A percentile compares a stretch with the other conserved stretches of the same genome.
Conservation (phyloP, 2,797 vertebrate genomes). For the Aeoliscus strigatus region DNA sequence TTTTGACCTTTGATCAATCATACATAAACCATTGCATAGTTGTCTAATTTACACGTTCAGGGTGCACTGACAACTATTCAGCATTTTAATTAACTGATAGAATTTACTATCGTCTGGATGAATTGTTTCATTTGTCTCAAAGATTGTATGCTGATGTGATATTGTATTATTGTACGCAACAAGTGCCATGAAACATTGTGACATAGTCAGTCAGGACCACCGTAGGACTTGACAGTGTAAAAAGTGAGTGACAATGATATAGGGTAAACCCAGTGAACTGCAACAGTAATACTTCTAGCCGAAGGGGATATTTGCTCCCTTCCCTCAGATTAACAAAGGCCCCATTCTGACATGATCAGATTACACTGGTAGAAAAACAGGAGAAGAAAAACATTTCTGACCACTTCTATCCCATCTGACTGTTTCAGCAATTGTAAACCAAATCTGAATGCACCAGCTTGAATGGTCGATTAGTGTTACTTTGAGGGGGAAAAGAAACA, state of each 20-base stretch:
- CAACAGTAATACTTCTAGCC: slow-evolving; percentile 52
- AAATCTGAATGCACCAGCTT: slow-evolving; percentile 14
- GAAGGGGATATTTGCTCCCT: slow-evolving; percentile 40
- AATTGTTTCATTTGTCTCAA: too few relatives aligned
- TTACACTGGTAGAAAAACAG: slow-evolving; percentile 54
- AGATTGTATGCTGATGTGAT: too few relatives aligned
- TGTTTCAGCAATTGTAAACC: slow-evolving; percentile 43
- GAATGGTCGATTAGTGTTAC: slow-evolving; percentile 24
- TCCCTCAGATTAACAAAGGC: slow-evolving; percentile 62
- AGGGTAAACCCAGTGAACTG: slow-evolving; percentile 38
- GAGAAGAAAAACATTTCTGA: slow-evolving; percentile 50
- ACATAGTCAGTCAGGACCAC: too few relatives aligned
- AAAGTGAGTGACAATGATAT: slow-evolving; percentile 9
- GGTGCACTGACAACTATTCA: too few relatives aligned
- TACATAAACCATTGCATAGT: not conserved
- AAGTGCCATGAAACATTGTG: too few relatives aligned
- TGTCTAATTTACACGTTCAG: too few relatives aligned
- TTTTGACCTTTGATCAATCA: not conserved
- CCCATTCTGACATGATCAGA: slow-evolving; percentile 67
- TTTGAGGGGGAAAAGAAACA: too few relatives aligned
- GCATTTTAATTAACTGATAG: too few relatives aligned
- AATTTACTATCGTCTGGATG: too few relatives aligned
- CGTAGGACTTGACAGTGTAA: too few relatives aligned
- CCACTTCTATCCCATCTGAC: slow-evolving; percentile 18
- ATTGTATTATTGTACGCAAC: too few relatives aligned